Evolutionary conservation across 1,140 invertebrate genomes (phyloP), one percentile per base, ranked within the genome.

Genomic region (Heliconius hermathena): DNA sequence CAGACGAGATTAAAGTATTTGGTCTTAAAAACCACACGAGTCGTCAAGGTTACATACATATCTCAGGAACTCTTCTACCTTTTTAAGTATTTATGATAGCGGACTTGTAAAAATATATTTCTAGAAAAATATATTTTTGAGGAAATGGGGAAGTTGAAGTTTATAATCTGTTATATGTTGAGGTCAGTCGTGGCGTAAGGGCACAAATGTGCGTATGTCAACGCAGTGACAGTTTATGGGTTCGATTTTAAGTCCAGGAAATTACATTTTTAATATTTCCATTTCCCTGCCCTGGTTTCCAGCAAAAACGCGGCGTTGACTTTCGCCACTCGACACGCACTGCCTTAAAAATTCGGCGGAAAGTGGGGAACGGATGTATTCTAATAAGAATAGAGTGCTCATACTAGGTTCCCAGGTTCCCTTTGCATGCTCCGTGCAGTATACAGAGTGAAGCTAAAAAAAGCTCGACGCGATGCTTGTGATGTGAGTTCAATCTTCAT

Each of bases 21-120:
- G 22, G 60, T 66, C 26, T 66, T 66, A 66, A 66, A 66, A 66
- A 66, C 26, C 60, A 66, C 13, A 66, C 26, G 60, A 66, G 60
- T 66, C 60, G 60, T 66, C 26, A 66, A 66, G 60, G 60, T 18
- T 66, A 29, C 60, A 66, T 66, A 26, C 22, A 8, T 36, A 36
- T 8, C 60, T 66, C 22, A 9, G 60, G 26, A 66, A 29, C 60
- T 29, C 60, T 66, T 66, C 60, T 29, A 29, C 13, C 22, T 66
- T 66, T 66, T 66, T 57, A 57, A 66, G 60, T 66, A 66, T 13
- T 13, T 29, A 29, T 29, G 22, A 29, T 29, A 29, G 3, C 3
- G 5, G 4, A 13, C 57, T 54, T 60, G 3, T 60, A 26, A 60
- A 22, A 26, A 22, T 1, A 60, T 11, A 26, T 60, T 26, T 66